Evolutionary conservation across 2,797 vertebrate genomes (phyloP), one percentile per base, ranked within the genome.

Genomic region (Scolopax rusticola): DNA sequence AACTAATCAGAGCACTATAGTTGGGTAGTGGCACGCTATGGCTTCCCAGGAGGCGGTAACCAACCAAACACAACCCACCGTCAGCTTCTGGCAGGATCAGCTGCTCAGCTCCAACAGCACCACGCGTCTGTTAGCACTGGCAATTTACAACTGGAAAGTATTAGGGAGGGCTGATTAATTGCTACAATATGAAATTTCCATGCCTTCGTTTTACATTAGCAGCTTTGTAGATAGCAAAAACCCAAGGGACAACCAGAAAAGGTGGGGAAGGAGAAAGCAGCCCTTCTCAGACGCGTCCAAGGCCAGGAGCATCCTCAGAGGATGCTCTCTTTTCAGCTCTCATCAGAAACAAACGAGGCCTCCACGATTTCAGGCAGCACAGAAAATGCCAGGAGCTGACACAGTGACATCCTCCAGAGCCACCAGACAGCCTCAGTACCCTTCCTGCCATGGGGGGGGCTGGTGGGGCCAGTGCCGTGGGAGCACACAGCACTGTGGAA

Each of bases 61-160:
- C 67, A 60, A 69, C 12, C 54, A 88, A 89, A 77, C 63, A 25
- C 3, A 40, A 87, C 65, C 60, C 85, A 79, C 70, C 53, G 5
- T 47, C 4, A 1, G 70, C 70, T 84, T 69, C 93, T 88, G 86
- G 82, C 45, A 94, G 70, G 74, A 83, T 73, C 90, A 74, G 79
- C 78, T 65, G 67, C 71, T 84, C 57, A 4, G 70, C 78, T 56
- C 57, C 82, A 82, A 36, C 75, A 67, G 75, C 76, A 61, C 11
- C 76, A 68, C 9, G 1, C 65, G 85, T 82, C 92, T 94, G 79
- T 17, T 92, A 83, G 54, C 2, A 0, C 82, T 74, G 71, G 68
- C 87, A 76, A 36, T 91, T 70, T 91, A 88, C 89, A 93, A 56
- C 77, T 83, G 84, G 77, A 93, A 95, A 89, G 83, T 93, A 87